Evolutionary conservation across 2,888 invertebrate species (phyloP), one percentile per base, ranked within the genome.

Genomic region (Prostheceraeus crozeri): DNA sequence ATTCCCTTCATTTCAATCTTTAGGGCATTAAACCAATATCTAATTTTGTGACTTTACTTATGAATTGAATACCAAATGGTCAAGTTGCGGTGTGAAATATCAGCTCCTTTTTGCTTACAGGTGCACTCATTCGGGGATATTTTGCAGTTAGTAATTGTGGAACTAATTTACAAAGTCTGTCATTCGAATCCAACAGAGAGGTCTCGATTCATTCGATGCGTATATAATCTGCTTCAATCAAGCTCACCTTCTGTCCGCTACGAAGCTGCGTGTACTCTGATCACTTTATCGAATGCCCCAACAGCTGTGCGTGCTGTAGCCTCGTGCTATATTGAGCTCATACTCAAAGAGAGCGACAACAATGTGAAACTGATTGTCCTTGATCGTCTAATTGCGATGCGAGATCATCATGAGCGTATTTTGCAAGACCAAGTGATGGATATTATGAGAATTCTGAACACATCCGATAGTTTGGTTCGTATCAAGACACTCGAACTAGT

Each of bases 301-400:
- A 91, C 96, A 8, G 96, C 98, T 4, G 87, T 98, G 65, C 89
- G 88, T 80, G 84, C 84, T 28, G 98, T 98, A 0, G 96, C 96
- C 1, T 86, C 86, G 35, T 93, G 94, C 77, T 98, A 98, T 79
- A 96, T 99, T 71, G 98, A 99, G 73, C 79, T 99, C 67, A 90
- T 98, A 63, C 87, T 96, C n/a, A 98, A 96, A 77, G 98, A 98
- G 76, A 93, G 93, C 77, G 98, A 98, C 77, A 98, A 99, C 79
- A 98, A 99, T 80, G 96, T 99, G 14, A 98, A 99, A 79, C 80
- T 99, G 60, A 99, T 99, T 68, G 96, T 98, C 6, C 80, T 98
- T 69, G 94, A 93, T 70, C 83, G 94, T 19, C 80, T 99, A 64
- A 85, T 89, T 66, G 86, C 87, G 1, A 82, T 98, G 74, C 85